Base-by-base conservation (phyloP, 2,888 invertebrate species). In the Caenorhabditis sp. region DNA sequence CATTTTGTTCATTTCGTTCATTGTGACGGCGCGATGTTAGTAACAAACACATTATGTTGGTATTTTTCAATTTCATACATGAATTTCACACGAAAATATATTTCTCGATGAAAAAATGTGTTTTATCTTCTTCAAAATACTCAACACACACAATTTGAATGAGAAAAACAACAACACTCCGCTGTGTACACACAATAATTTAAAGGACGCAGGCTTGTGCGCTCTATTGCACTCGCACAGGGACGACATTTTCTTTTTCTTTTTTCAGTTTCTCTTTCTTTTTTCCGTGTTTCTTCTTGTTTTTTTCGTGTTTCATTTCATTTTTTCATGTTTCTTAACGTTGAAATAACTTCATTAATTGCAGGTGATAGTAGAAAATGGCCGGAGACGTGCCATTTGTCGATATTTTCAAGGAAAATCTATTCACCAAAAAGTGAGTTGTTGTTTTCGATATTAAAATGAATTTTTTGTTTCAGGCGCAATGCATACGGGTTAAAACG, bases 401-500 rank as follows among this genome's bases (percentile, higher is more conserved):
- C n/a, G 52, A 52, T 23, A 52, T 52, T 52, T 52, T 52, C 52
- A 52, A 52, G 23, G 52, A 52, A 23, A 23, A 23, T 52, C 14
- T 17, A 43, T 10, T 43, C 17, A 43, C 43, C 43, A 43, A 10
- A 23, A 52, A 52, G 52, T 49, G 20, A 49, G 20, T 49, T 49
- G 14, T 4, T 8, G 14, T 49, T 49, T 49, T 49, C 3, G 4
- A 8, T 3, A 20, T 49, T 49, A 4, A 7, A 31, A 31, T 31
- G 31, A 31, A 7, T 23, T 56, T 25, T 38, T 52, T 43, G 0
- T 63, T 72, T 21, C 63, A 74, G 69, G 27, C n/a, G 23, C 50
- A 74, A 70, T 31, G 53, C 56, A 31, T 66, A 57, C 17, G 74
- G 74, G 25, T 53, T 74, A 20, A 59, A 25, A 21, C 53, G 67